Evolutionary conservation across 2,888 invertebrate species (phyloP), one percentile per base, ranked within the genome.

Genomic region (Watsonalla cultraria): DNA sequence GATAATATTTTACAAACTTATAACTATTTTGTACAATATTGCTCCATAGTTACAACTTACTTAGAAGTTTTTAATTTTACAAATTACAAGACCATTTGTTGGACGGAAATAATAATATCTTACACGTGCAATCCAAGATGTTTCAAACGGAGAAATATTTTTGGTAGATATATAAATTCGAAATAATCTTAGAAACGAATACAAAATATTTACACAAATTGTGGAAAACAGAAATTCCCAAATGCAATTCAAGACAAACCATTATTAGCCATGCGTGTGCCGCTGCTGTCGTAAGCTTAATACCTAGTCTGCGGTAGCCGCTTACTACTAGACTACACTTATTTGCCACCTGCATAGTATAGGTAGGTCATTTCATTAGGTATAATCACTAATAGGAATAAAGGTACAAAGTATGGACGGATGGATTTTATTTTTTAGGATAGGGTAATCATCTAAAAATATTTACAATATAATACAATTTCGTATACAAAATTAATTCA

Each of bases 21-120:
- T 51, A 14, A 54, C 60, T 68, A 70, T 68, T 70, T 70, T 70
- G 71, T 70, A 70, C 71, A 70, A 70, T 61, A 61, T 61, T 59
- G 62, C 54, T 54, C 57, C 62, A 59, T 13, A 39, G 51, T 56
- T 56, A 56, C 56, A 51, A 56, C 54, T 55, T 54, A 58, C 51
- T 52, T 33, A 48, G 45, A 46, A 13, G 33, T 39, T 48, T 49
- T 24, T 39, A 6, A 37, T 37, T 15, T 11, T 9, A 35, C 8
- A 15, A 14, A 37, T 15, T 11, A 11, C 11, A 42, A 37, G 37
- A 5, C 47, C 7, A 34, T 35, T 2, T 13, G n/a, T 55, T 11
- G 57, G 59, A 59, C 57, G 57, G 54, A 54, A 37, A 37, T 11
- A 14, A 13, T 6, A 35, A 14, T 48, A 48, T 48, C 47, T 34